Evolutionary conservation across 2,888 invertebrate species (phyloP).

Genomic region (Synergus gifuensis): DNA sequence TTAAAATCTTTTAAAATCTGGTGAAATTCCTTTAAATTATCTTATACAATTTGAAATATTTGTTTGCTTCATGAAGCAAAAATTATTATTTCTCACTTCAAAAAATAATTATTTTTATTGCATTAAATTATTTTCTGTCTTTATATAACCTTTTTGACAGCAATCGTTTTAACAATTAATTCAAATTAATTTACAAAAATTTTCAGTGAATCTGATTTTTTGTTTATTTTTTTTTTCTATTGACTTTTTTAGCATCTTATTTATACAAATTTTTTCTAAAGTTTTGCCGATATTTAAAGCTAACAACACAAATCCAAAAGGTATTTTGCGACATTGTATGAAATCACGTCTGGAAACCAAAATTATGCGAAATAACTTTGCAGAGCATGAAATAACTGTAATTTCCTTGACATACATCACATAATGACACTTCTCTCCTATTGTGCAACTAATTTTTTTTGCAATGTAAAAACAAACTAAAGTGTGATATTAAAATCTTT

Average conservation of each 20-base stretch:
- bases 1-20: too few relatives aligned
- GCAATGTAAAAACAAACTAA: constrained; percentile 23
- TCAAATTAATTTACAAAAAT: neutral
- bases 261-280: neutral
- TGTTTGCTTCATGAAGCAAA: too few relatives aligned
- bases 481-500: constrained; percentile 3
- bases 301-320: neutral
- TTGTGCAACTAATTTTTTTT: constrained; percentile 9
- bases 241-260: too few relatives aligned
- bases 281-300: neutral
- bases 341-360: neutral
- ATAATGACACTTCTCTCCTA: constrained; percentile 23
- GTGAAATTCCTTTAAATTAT: too few relatives aligned
- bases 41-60: too few relatives aligned
- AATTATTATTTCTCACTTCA: too few relatives aligned
- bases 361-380: constrained; percentile 21
- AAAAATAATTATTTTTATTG: too few relatives aligned
- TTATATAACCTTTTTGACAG: too few relatives aligned
- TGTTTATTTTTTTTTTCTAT: neutral
- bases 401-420: constrained; percentile 31
- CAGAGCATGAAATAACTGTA: neutral
- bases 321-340: neutral
- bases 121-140: too few relatives aligned
- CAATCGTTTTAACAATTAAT: neutral
- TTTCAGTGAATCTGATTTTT: neutral